Evolutionary conservation across 2,113 vertebrate species (phyloP).

Genomic region (Sander lucioperca): DNA sequence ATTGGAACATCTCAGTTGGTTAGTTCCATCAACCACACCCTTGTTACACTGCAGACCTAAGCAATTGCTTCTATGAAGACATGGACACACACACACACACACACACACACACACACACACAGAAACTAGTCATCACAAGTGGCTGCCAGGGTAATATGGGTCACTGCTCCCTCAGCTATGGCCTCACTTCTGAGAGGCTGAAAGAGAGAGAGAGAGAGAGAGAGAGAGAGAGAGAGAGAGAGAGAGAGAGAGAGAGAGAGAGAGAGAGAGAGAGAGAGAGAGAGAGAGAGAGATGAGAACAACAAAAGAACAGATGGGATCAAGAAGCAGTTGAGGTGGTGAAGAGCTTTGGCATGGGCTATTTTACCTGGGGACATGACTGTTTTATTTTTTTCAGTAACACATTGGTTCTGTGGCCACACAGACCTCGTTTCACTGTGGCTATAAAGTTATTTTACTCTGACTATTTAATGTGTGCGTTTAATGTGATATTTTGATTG

Average conservation of each 20-base stretch:
- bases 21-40: neutral
- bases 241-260: neutral
- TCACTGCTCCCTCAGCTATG: slow-evolving; percentile 52
- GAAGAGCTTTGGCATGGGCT: slow-evolving; percentile 34
- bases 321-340: slow-evolving; percentile 34
- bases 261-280: neutral
- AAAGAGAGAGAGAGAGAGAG: neutral
- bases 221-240: slow-evolving; percentile 22
- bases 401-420: neutral
- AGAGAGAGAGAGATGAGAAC: slow-evolving; percentile 11
- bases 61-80: slow-evolving; percentile 2
- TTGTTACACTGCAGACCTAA: slow-evolving; percentile 1
- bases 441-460: neutral
- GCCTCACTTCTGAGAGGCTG: slow-evolving; percentile 34
- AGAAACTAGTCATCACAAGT: slow-evolving; percentile 48
- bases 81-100: neutral
- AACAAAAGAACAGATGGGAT: slow-evolving; percentile 63
- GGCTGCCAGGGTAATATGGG: slow-evolving; percentile 65
- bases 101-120: slow-evolving; percentile 10
- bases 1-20: neutral
- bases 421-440: neutral
- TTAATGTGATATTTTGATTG: too few species aligned
- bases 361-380: slow-evolving; percentile 44
- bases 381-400: neutral
- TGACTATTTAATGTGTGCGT: neutral